phyloP scores from a whole-genome alignment of 2,888 invertebrate species.

The Dioctria rufipes region DNA sequence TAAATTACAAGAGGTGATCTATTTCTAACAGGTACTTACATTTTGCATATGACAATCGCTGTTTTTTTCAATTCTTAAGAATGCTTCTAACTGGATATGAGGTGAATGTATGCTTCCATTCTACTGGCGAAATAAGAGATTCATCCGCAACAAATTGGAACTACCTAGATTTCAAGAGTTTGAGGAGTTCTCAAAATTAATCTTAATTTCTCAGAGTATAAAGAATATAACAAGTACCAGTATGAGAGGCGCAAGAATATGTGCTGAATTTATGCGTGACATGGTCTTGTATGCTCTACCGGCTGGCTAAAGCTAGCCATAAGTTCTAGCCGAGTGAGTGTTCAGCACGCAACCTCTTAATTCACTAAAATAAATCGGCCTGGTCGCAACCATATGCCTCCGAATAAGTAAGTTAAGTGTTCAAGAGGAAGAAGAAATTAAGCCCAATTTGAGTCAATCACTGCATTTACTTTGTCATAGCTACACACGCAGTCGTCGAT shows the following conservation, averaged over 20 bases:
- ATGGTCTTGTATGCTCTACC: neutral
- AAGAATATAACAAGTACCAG: conserved; percentile 43
- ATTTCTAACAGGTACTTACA: too few relatives aligned
- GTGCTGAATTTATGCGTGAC: conserved; percentile 50
- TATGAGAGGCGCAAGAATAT: conserved; percentile 43
- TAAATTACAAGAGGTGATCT: too few relatives aligned
- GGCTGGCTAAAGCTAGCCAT: neutral
- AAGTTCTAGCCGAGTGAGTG: conserved; percentile 32
- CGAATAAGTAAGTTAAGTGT: conserved; percentile 63
- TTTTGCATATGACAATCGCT: too few relatives aligned
- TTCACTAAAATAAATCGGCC: conserved; percentile 59
- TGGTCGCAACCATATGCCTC: conserved; percentile 57
- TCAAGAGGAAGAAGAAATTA: conserved; percentile 66
- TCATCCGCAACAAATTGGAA: conserved; percentile 13
- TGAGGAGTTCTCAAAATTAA: conserved; percentile 44
- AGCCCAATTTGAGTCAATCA: conserved; percentile 66
- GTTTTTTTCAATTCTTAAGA: too few relatives aligned
- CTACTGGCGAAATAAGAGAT: too few relatives aligned
- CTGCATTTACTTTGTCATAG: conserved; percentile 62
- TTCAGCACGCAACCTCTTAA: conserved; percentile 59
- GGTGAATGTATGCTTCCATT: too few relatives aligned
- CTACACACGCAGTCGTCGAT: conserved; percentile 50
- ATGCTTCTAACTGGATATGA: too few relatives aligned
- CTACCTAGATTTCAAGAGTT: conserved; percentile 46
- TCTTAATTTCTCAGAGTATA: conserved; percentile 45